phyloP scores from a whole-genome alignment of 2,113 vertebrate genomes.

The Cercopithecus mona region DNA sequence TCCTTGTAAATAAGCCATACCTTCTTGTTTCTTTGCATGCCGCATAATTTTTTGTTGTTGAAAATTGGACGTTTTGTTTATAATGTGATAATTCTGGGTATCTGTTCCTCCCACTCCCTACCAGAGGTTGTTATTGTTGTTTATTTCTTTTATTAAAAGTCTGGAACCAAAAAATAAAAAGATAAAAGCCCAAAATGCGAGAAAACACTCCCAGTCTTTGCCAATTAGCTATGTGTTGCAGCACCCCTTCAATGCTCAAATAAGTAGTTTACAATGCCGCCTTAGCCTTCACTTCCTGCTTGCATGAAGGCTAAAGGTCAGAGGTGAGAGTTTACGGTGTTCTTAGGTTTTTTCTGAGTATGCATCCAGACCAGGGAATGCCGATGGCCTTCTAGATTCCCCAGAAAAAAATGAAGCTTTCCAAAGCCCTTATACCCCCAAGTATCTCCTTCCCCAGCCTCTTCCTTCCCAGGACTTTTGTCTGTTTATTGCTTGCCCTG shows the following conservation, averaged over 20 bases:
- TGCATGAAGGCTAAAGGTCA: not conserved
- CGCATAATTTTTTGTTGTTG: not conserved
- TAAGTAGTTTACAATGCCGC: not conserved
- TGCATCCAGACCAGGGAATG: not conserved
- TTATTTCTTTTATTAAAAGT: slow-evolving; percentile 10
- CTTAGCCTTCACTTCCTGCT: not conserved
- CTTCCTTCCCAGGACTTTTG: not conserved
- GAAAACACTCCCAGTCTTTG: not conserved
- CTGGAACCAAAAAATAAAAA: not conserved
- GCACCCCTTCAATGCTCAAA: not conserved
- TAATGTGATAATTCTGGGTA: not conserved
- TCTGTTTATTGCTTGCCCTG: not conserved
- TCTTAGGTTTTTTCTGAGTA: not conserved
- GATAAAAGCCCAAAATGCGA: not conserved
- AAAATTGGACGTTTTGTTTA: not conserved
- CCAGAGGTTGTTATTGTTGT: not conserved
- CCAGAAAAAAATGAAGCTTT: not conserved
- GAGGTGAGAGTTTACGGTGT: not conserved
- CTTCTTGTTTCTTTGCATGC: not conserved
- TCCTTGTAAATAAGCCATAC: not conserved
- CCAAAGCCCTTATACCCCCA: not conserved
- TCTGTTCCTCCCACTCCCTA: not conserved
- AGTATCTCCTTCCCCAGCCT: not conserved
- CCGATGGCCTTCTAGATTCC: not conserved
- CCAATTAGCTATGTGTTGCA: not conserved